Conservation (phyloP, 2,888 invertebrate species). For the Hyppa rectilinea region DNA sequence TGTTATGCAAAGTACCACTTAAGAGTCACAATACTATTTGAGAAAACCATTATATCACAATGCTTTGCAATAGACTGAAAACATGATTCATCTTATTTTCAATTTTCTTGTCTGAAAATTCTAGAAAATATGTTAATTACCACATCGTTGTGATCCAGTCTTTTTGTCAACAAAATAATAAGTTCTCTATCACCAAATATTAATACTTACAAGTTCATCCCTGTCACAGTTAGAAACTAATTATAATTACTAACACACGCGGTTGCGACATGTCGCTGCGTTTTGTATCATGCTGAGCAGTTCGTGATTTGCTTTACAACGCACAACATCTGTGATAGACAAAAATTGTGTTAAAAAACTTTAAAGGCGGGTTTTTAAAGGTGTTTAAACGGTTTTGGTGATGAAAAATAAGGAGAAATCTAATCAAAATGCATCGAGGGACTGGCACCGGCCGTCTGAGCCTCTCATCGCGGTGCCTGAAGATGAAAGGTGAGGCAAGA, state of each 20-base stretch:
- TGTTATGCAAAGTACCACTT: background rate
- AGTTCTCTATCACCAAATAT: constrained; percentile 25
- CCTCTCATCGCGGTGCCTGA: constrained; percentile 87
- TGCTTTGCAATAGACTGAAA: constrained; percentile 12
- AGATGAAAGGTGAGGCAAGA: constrained; percentile 87
- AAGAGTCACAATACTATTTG: constrained; percentile 17
- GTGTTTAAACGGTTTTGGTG: constrained; percentile 54
- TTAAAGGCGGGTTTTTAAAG: constrained; percentile 11
- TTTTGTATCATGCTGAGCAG: constrained; percentile 73
- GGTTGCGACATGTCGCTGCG: constrained; percentile 65
- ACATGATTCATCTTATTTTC: constrained; percentile 9
- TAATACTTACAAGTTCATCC: constrained; percentile 64
- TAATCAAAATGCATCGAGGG: constrained; percentile 81
- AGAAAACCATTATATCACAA: constrained; percentile 20
- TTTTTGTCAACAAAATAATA: background rate
- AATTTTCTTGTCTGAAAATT: constrained; percentile 3
- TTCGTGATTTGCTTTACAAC: constrained; percentile 72
- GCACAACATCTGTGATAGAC: constrained; percentile 65
- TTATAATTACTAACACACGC: constrained; percentile 81
- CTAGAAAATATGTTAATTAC: constrained; percentile 9
- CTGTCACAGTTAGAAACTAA: constrained; percentile 78
- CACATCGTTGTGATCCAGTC: background rate
- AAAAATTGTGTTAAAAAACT: constrained; percentile 12
- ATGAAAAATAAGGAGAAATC: constrained; percentile 86
- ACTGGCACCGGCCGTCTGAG: constrained; percentile 84